Percentiles rank a stretch among this genome's conserved stretches.
Conservation (phyloP, 2,797 vertebrate species). For the Stomatorhinus walkeri region DNA sequence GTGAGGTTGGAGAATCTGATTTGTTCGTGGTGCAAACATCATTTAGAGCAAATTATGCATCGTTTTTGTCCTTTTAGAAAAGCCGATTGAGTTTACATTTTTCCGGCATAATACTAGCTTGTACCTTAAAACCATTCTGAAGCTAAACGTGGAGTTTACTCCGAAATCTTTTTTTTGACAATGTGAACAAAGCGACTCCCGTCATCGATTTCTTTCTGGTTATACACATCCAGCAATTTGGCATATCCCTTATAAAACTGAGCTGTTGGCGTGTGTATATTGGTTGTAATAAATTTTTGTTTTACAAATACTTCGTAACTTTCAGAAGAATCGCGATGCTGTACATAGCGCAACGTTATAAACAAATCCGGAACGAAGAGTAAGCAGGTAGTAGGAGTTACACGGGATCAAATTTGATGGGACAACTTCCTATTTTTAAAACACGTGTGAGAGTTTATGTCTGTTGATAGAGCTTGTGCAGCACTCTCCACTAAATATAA, state of each 20-base stretch:
- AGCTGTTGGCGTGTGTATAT: background rate
- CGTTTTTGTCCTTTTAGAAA: constrained; percentile 29
- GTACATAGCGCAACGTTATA: background rate
- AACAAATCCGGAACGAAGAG: constrained; percentile 14
- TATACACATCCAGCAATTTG: background rate
- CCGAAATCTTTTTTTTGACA: background rate
- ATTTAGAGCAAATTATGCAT: constrained; percentile 33
- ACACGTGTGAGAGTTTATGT: constrained; percentile 13
- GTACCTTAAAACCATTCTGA: background rate
- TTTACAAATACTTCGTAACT: background rate
- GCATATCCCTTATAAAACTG: background rate
- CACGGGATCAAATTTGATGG: constrained; percentile 7
- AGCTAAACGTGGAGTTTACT: background rate
- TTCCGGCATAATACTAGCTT: background rate
- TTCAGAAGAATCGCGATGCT: background rate
- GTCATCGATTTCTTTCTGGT: background rate
- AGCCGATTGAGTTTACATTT: constrained; percentile 1
- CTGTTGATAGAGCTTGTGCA: background rate
- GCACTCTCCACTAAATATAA: constrained; percentile 17
- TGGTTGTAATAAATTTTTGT: background rate
- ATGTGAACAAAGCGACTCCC: background rate
- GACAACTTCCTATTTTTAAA: constrained; percentile 9
- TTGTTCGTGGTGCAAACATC: constrained; percentile 31
- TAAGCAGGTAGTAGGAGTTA: background rate
- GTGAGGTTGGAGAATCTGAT: constrained; percentile 22